phyloP scores from a whole-genome alignment of 2,113 vertebrate genomes.

The Hiodon tergisus region DNA sequence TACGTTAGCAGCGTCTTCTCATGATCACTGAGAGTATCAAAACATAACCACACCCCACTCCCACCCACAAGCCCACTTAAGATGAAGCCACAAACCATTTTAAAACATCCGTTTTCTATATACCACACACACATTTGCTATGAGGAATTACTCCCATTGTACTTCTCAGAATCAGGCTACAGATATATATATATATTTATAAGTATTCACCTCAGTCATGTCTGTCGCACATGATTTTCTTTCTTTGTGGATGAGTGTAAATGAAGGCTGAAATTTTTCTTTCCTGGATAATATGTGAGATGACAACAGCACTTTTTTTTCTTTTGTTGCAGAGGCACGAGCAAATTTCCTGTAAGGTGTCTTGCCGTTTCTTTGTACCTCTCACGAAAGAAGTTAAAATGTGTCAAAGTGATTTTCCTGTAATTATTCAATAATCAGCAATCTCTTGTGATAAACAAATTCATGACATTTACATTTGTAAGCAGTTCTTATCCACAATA shows the following conservation, averaged over 20 bases:
- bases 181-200: not conserved
- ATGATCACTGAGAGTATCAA: not conserved
- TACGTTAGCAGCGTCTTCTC: no score
- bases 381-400: constrained; percentile 12
- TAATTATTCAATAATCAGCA: constrained; percentile 26
- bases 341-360: constrained; percentile 55
- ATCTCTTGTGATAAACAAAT: constrained; percentile 8
- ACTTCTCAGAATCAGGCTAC: not conserved
- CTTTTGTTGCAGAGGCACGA: constrained; percentile 38
- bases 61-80: constrained; percentile 9
- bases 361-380: constrained; percentile 4
- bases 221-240: constrained; percentile 27
- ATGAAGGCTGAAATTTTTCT: constrained; percentile 11
- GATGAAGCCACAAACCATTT: not conserved
- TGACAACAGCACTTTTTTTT: constrained; percentile 18
- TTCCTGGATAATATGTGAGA: not conserved
- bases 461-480: no score
- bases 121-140: no score
- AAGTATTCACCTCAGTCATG: constrained; percentile 32
- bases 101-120: no score
- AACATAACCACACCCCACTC: not conserved
- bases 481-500: no score
- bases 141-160: no score
- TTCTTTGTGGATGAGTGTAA: not conserved
- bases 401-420: constrained; percentile 45